Evolutionary conservation across 2,113 vertebrate genomes (phyloP).

Genomic region (Syrrhaptes paradoxus): DNA sequence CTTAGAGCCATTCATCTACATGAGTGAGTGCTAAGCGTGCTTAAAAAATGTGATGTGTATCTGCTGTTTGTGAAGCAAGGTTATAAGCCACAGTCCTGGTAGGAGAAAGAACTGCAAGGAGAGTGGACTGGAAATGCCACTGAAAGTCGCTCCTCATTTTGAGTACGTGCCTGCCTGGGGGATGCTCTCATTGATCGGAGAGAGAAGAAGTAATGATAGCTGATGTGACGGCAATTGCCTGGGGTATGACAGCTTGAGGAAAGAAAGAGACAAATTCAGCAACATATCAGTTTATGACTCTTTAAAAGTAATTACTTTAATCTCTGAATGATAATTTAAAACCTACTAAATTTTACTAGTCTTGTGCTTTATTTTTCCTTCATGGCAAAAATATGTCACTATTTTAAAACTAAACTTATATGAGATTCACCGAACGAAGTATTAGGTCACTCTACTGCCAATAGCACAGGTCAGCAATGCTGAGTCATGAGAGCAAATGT

Average conservation of each 20-base stretch:
- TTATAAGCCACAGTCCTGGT: background rate
- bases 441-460: background rate
- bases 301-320: slow-evolving; percentile 41
- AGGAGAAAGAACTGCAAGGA: background rate
- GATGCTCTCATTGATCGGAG: background rate
- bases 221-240: background rate
- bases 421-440: background rate
- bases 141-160: background rate
- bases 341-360: background rate
- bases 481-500: background rate
- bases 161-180: background rate
- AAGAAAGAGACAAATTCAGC: slow-evolving; percentile 29
- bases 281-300: slow-evolving; percentile 10
- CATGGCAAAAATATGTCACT: background rate
- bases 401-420: background rate
- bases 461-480: background rate
- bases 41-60: background rate
- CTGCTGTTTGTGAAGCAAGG: background rate
- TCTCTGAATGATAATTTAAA: slow-evolving; percentile 32
- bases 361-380: background rate
- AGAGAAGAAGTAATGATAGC: background rate
- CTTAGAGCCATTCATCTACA: background rate
- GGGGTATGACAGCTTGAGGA: slow-evolving; percentile 7
- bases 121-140: background rate
- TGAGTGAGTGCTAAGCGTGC: background rate